Evolutionary conservation across 2,113 vertebrate genomes (phyloP), one percentile per base, ranked within the genome.

Genomic region (Planiliza haematocheilus): DNA sequence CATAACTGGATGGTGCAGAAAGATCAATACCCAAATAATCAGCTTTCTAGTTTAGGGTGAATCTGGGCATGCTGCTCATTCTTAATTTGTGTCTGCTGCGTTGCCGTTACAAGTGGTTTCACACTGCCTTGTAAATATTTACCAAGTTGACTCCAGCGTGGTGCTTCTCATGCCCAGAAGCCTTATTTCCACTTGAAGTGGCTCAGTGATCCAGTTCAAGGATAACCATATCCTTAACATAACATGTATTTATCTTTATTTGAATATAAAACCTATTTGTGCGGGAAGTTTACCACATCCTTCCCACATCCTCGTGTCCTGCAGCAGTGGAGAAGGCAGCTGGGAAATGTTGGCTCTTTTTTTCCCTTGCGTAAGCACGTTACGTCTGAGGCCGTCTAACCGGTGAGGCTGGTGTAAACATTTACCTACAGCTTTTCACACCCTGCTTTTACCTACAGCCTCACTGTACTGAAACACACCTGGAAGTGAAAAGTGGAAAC

Each of bases 381-480:
- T 56, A 1, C 0, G 21, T 41, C 59, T 55, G 59, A 65, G 18
- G 56, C 45, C 0, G 72, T 79, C 65, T 2, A 67, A 91, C 90
- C 79, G 38, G 90, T 90, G 56, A 3, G n/a, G 84, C 89, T n/a
- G n/a, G 88, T 46, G 21, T 11, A 57, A 75, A 81, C 24, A 63
- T 65, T 82, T 70, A 38, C 43, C 38, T 62, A 9, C 34, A 20
- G 42, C 20, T 30, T 45, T 49, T 61, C 77, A 73, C 73, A 64
- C 48, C 77, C 68, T 53, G 53, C 39, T 60, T 56, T 43, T 37
- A 16, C 7, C 36, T 3, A 4, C 42, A 14, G 20, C 24, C 16
- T 17, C 5, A 3, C 13, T 4, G 38, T 21, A n/a, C 12, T 17
- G 1, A 77, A 48, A 50, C 8, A 0, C 5, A 20, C 0, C 39